phyloP scores from a whole-genome alignment of 2,797 vertebrate genomes.

The Periophthalmus magnuspinnatus region DNA sequence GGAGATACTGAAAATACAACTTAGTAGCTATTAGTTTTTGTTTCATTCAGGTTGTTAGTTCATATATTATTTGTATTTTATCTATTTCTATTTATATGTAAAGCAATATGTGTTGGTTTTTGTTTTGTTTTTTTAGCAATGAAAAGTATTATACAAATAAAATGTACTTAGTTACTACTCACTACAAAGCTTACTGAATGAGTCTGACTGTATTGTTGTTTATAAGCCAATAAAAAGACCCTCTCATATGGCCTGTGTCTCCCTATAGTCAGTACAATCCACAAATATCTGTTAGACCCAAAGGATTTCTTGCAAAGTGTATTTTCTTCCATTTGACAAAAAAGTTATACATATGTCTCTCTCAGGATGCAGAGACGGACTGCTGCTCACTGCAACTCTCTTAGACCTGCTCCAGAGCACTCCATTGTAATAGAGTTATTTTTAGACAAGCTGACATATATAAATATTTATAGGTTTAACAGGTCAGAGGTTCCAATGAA shows the following conservation, averaged over 20 bases:
- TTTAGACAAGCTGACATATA: slow-evolving; percentile 74
- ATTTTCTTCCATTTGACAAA: slow-evolving; percentile 65
- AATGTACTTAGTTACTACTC: too few species aligned
- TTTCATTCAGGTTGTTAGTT: too few species aligned
- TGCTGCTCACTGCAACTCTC: slow-evolving; percentile 59
- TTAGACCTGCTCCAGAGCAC: slow-evolving; percentile 68
- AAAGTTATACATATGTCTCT: slow-evolving; percentile 72
- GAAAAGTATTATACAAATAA: too few species aligned
- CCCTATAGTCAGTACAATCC: slow-evolving; percentile 31
- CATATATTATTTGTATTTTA: too few species aligned
- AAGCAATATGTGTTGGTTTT: too few species aligned
- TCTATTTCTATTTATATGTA: too few species aligned
- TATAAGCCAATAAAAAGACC: background rate
- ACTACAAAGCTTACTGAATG: background rate
- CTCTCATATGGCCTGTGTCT: slow-evolving; percentile 24
- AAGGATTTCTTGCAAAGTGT: slow-evolving; percentile 61
- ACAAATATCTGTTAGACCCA: slow-evolving; percentile 64
- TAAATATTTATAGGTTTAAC: slow-evolving; percentile 78
- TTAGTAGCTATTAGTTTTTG: too few species aligned
- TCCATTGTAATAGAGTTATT: slow-evolving; percentile 76
- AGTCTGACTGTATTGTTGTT: background rate
- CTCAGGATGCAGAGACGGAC: slow-evolving; percentile 65
- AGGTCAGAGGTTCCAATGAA: slow-evolving; percentile 69
- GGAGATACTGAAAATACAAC: too few species aligned
- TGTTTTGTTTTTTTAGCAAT: too few species aligned